Percentiles rank a stretch among this genome's conserved stretches.
These are phyloP conservation scores for Aporrectodea caliginosa DNA, from an alignment of 1,140 invertebrate species.

Conservation along the genomic window DNA sequence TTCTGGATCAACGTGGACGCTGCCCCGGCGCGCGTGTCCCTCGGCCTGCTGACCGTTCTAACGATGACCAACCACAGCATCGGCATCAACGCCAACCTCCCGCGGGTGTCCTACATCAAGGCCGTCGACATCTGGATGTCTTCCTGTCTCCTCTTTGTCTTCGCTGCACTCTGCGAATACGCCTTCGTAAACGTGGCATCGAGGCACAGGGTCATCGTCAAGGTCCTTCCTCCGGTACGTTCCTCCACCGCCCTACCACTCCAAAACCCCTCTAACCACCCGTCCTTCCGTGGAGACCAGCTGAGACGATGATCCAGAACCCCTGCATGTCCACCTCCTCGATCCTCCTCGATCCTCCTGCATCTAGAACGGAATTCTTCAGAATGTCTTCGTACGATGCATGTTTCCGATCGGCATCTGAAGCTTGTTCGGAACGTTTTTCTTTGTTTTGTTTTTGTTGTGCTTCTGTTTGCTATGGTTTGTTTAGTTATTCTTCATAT, in stretches of 20 bases:
- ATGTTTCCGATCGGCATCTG: too few relatives aligned
- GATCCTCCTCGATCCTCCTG: too few relatives aligned
- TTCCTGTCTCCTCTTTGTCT: conserved; percentile 48
- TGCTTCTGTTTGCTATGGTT: too few relatives aligned
- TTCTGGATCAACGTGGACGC: conserved; percentile 82
- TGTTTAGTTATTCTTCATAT: too few relatives aligned
- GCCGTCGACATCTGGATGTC: conserved; percentile 53
- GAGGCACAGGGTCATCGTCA: conserved; percentile 4
- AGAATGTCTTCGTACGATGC: too few relatives aligned
- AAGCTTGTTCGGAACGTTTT: too few relatives aligned
- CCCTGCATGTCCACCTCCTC: too few relatives aligned
- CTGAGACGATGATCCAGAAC: too few relatives aligned
- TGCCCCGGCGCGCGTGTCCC: conserved; percentile 77
- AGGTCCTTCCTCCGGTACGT: not conserved
- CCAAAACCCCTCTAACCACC: too few relatives aligned
- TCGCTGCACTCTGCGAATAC: conserved; percentile 48
- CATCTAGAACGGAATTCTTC: too few relatives aligned
- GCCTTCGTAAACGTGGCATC: conserved; percentile 44
- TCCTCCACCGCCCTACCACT: not conserved
- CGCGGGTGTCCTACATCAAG: conserved; percentile 45
- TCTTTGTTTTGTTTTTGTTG: too few relatives aligned
- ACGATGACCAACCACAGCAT: conserved; percentile 42
- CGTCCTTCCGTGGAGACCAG: too few relatives aligned
- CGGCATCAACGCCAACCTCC: conserved; percentile 25
- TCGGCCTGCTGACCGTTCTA: conserved; percentile 59